Base-by-base conservation (phyloP, 2,113 vertebrate genomes). In the Leptobrachium leishanense region DNA sequence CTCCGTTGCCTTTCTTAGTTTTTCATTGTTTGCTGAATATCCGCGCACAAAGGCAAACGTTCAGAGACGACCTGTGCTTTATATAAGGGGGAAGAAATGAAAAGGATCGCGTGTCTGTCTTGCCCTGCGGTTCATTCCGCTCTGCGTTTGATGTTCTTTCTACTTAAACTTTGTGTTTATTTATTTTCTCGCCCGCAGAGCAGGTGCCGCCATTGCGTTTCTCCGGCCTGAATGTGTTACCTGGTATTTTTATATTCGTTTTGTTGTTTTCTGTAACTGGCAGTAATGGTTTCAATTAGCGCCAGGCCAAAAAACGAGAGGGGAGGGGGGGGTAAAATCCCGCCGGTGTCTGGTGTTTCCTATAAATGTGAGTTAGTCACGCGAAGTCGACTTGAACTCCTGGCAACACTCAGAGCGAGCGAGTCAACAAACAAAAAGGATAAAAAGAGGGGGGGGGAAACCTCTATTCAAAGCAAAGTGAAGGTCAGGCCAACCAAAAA, bases 361-460 rank as follows among this genome's bases (percentile, higher is more conserved):
- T 79, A 84, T 75, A 84, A 84, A 83, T 84, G 75, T 64, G 46
- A 76, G 78, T 82, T 84, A 83, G 82, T 84, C 82, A 82, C 82
- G 77, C 83, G 81, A 46, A 6, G 75, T 77, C 67, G 68, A 75
- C 78, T 81, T 82, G 81, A 83, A 84, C 82, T 83, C 81, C 78
- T 82, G 82, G 83, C 82, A 81, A 73, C 72, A 68, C 31, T 68
- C 64, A 50, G 43, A 74, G 55, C 10, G 11, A 59, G 65, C 43
- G 64, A 74, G 46, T 80, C 44, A 73, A 68, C 50, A 74, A 80
- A 80, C 55, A 44, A 66, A 72, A 65, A 72, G 71, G 77, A 67
- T 64, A 79, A 78, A 80, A 67, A 73, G n/a, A 65, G 20, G 20
- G 20, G 20, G 20, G 20, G 20, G 20, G 20, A 31, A 31, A 31